A percentile compares a stretch with the other conserved stretches of the same genome.
These are phyloP conservation scores for Cryptus viduatorius DNA, from an alignment of 2,888 invertebrate genomes.

Conservation along the genomic window DNA sequence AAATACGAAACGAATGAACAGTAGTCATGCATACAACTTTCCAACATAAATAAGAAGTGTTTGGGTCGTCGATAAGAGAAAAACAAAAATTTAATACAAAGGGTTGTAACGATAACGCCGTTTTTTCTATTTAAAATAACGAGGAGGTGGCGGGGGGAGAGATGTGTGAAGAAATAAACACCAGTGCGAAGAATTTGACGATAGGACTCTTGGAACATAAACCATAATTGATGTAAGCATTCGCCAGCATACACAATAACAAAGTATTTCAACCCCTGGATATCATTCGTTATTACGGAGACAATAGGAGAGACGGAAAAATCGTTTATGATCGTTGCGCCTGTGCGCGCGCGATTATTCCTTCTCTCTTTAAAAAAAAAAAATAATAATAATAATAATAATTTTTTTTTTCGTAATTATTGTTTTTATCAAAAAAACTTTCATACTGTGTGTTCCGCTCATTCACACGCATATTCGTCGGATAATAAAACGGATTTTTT, in stretches of 20 bases:
- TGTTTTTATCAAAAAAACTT: slow-evolving; percentile 25
- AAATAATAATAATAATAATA: no score
- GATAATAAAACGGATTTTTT: slow-evolving; percentile 46
- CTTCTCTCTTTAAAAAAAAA: slow-evolving; percentile 27
- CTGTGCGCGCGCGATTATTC: slow-evolving; percentile 68
- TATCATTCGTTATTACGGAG: slow-evolving; percentile 45
- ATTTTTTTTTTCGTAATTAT: slow-evolving; percentile 60
- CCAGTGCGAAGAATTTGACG: slow-evolving; percentile 46
- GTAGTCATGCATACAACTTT: slow-evolving; percentile 76
- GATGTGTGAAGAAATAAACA: slow-evolving; percentile 34
- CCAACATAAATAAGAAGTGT: slow-evolving; percentile 68
- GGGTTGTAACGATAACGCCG: slow-evolving; percentile 33
- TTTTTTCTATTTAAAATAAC: slow-evolving; percentile 48
- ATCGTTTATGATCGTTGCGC: slow-evolving; percentile 60
- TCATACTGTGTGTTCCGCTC: slow-evolving; percentile 43
- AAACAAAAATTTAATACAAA: slow-evolving; percentile 43
- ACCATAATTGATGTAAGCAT: slow-evolving; percentile 70
- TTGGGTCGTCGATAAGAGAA: slow-evolving; percentile 22
- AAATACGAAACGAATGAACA: slow-evolving; percentile 66
- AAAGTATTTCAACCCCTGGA: slow-evolving; percentile 61
- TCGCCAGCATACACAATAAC: slow-evolving; percentile 74
- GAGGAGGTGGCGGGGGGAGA: background rate
- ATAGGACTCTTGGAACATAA: slow-evolving; percentile 58
- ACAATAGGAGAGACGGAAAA: slow-evolving; percentile 25
- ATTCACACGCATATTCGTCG: slow-evolving; percentile 50